Base-by-base conservation (phyloP, 2,888 invertebrate genomes). In the Plebejus argus region DNA sequence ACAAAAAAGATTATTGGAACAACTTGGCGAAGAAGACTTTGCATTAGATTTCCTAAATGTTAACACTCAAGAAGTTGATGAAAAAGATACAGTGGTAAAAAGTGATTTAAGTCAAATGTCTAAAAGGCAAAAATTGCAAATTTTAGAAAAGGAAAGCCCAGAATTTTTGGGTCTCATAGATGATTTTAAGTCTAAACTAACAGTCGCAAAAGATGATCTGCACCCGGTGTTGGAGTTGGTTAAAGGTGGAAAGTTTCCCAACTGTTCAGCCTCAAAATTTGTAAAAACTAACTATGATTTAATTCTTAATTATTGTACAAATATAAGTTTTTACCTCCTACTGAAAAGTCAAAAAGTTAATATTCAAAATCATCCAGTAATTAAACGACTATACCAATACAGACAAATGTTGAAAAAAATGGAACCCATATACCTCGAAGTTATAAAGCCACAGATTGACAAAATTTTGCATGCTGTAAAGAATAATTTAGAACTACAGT, bases 331-430 rank as follows among this genome's bases (percentile, higher is more conserved):
- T 90, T 99, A 98, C 89, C 89, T 99, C 82, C 94, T 97, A 82
- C 90, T 99, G 20, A 98, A 98, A 94, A 95, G 97, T 77, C 96
- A 96, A 85, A 96, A 96, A 83, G 91, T 95, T 33, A 95, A 95
- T 77, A 95, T 97, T 33, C 95, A 96, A 84, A 96, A 96, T 83
- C 99, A 99, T 94, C 99, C 99, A n/a, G 96, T 99, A 18, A 95
- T 98, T 70, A 97, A 97, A 86, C 95, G 98, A 80, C 93, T 99
- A 76, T 96, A 97, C 79, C 97, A 98, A 86, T 97, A 97, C 84
- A 95, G 96, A 80, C 95, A 97, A 88, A 93, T 98, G 83, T 90
- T 98, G 74, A 95, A 96, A 80, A 96, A 98, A 91, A 90, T 98
- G 81, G 96, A 96, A 81, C 95, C 96, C 12, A 95, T 96, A 77